Evolutionary conservation across 2,113 vertebrate species (phyloP).

Genomic region (Phodopus roborovskii): DNA sequence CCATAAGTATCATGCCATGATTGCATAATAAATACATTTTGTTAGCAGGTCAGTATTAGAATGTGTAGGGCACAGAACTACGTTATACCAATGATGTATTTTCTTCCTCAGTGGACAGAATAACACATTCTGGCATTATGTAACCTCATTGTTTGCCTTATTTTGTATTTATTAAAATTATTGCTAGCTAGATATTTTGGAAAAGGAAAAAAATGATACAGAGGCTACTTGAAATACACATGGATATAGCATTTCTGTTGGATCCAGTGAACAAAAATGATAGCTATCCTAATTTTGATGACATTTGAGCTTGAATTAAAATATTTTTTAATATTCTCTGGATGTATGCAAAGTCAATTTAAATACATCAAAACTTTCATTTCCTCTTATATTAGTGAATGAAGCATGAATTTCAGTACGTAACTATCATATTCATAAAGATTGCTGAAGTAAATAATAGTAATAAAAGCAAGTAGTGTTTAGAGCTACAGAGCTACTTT

Average conservation of each 20-base stretch:
- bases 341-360: not conserved
- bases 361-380: not conserved
- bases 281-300: not conserved
- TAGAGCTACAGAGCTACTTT: not conserved
- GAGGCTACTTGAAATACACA: not conserved
- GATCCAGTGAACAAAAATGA: not conserved
- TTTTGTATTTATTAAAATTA: conserved; percentile 49
- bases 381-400: not conserved
- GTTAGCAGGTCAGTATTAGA: not conserved
- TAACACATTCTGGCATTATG: not conserved
- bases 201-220: not conserved
- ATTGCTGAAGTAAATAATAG: not conserved
- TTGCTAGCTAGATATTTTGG: conserved; percentile 17
- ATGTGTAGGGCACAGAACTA: not conserved
- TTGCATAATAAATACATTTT: not conserved
- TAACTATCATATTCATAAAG: not conserved
- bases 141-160: not conserved
- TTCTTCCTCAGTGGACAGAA: not conserved
- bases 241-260: not conserved
- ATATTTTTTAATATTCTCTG: not conserved
- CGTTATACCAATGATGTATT: not conserved
- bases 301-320: not conserved
- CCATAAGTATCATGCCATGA: not conserved
- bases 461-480: not conserved
- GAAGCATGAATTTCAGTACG: conserved; percentile 11